Evolutionary conservation across 2,888 invertebrate genomes (phyloP).

Genomic region (Cryptocheilus praepositus): DNA sequence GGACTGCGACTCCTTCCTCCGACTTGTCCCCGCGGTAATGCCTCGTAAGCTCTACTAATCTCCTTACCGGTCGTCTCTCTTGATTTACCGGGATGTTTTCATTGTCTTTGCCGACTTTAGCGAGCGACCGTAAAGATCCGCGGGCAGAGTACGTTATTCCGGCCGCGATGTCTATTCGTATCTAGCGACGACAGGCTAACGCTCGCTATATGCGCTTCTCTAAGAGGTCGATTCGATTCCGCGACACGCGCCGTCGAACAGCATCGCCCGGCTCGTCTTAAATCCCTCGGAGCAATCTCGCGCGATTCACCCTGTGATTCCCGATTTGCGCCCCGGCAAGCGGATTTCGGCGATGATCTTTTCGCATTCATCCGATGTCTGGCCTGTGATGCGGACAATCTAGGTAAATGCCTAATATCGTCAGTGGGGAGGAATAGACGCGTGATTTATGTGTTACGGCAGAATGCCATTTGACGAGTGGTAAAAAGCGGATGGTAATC

Average conservation of each 20-base stretch:
- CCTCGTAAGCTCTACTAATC: slow-evolving; percentile 70
- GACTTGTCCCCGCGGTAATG: slow-evolving; percentile 57
- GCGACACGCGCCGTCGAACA: slow-evolving; percentile 26
- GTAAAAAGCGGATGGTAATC: too few species aligned
- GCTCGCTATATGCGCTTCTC: slow-evolving; percentile 19
- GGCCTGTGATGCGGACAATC: too few species aligned
- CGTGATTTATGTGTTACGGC: too few species aligned
- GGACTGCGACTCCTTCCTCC: slow-evolving; percentile 20
- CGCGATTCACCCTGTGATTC: slow-evolving; percentile 30
- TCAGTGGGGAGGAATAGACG: too few species aligned
- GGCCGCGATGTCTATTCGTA: slow-evolving; percentile 25
- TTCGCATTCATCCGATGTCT: too few species aligned
- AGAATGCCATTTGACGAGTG: too few species aligned
- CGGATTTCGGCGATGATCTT: too few species aligned
- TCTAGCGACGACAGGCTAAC: slow-evolving; percentile 17
- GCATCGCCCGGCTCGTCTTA: too few species aligned
- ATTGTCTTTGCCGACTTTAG: slow-evolving; percentile 63
- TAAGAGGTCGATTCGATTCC: slow-evolving; percentile 45
- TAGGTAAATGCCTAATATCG: too few species aligned
- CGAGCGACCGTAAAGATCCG: slow-evolving; percentile 51
- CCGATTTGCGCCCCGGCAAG: neutral
- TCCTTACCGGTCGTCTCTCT: slow-evolving; percentile 61
- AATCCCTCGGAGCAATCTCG: slow-evolving; percentile 3
- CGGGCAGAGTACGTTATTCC: slow-evolving; percentile 28
- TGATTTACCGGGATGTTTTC: slow-evolving; percentile 73